phyloP scores from a whole-genome alignment of 1,140 invertebrate species.

The Brachionus calyciflorus region DNA sequence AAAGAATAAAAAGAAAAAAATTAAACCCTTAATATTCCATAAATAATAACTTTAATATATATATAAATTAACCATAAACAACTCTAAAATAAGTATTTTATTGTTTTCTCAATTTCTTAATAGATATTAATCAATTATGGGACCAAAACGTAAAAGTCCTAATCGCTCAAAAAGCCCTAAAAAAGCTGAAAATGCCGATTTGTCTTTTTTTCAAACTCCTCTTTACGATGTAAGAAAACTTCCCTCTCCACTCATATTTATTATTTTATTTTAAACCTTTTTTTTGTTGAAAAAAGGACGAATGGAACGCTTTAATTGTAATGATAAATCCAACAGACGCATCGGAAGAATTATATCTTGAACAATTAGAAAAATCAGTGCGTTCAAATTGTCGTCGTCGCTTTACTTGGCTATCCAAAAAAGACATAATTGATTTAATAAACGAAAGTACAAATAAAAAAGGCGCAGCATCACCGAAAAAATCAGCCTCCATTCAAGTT shows the following conservation, averaged over 20 bases:
- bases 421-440: conserved; percentile 7
- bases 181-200: conserved; percentile 7
- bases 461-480: neutral
- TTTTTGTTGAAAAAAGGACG: too few relatives aligned
- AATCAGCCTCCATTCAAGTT: neutral
- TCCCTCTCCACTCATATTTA: neutral
- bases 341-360: conserved; percentile 34
- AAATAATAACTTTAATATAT: too few relatives aligned
- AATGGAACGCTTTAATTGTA: conserved; percentile 15
- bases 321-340: conserved; percentile 6
- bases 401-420: conserved; percentile 38
- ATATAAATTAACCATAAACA: neutral
- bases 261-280: neutral
- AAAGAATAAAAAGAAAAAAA: conserved; percentile 7
- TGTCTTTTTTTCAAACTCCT: neutral
- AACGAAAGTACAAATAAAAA: conserved; percentile 26
- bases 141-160: conserved; percentile 43
- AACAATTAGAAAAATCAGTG: conserved; percentile 29
- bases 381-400: neutral
- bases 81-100: neutral
- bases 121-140: conserved; percentile 34
- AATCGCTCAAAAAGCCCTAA: conserved; percentile 44
- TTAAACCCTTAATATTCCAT: too few relatives aligned
- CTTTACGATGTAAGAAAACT: conserved; percentile 27
- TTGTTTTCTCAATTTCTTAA: too few relatives aligned